Evolutionary conservation across 2,888 invertebrate genomes (phyloP).

Genomic region (Caenorhabditis macrosperma): DNA sequence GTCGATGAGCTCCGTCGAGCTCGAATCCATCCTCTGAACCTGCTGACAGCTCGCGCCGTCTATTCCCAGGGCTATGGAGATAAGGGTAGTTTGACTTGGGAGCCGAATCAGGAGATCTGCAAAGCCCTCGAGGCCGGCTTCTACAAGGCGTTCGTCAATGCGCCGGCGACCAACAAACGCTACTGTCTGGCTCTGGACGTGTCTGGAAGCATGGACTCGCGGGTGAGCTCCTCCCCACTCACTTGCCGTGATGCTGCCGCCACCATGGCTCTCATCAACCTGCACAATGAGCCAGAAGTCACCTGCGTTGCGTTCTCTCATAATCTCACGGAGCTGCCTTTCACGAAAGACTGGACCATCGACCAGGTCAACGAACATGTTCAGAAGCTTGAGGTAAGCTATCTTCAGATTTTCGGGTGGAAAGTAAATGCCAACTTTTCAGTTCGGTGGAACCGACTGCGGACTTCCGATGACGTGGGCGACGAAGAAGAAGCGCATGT

Average conservation of each 20-base stretch:
- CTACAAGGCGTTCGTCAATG: constrained; percentile 81
- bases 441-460: constrained; percentile 78
- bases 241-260: constrained; percentile 72
- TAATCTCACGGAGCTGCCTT: constrained; percentile 65
- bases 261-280: constrained; percentile 80
- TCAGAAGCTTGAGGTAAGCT: constrained; percentile 50
- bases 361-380: constrained; percentile 61
- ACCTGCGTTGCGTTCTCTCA: constrained; percentile 71
- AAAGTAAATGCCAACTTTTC: constrained; percentile 8
- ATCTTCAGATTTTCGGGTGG: too few species aligned
- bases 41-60: constrained; percentile 77
- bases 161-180: constrained; percentile 83
- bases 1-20: constrained; percentile 75
- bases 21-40: constrained; percentile 80
- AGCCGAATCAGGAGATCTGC: constrained; percentile 60
- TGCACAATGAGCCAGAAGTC: constrained; percentile 77
- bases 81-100: constrained; percentile 80
- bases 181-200: constrained; percentile 84
- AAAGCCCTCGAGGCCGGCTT: constrained; percentile 76
- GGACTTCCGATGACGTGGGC: constrained; percentile 86
- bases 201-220: constrained; percentile 79
- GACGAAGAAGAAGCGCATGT: constrained; percentile 83
- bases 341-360: constrained; percentile 67
- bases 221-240: constrained; percentile 65
- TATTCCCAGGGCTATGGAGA: constrained; percentile 80